Evolutionary conservation across 2,113 vertebrate species (phyloP), one percentile per base, ranked within the genome.

Genomic region (Amblyornis subalaris): DNA sequence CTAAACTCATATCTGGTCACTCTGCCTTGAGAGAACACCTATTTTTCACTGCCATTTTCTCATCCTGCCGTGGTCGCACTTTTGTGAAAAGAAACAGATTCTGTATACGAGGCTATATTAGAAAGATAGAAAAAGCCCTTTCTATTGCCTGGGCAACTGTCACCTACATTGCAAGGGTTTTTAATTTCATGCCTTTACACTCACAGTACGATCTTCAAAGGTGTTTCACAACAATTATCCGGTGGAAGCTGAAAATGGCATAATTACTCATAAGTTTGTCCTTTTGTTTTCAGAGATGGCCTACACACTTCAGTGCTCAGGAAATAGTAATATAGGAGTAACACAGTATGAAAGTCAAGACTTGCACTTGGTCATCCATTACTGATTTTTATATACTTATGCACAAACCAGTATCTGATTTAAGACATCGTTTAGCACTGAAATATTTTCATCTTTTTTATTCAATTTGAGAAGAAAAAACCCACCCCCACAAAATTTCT

Each of bases 71-170:
- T 62, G 29, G 17, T 3, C 66, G 44, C 35, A 83, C 44, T 88
- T 94, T 12, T 28, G 33, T 70, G 44, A 93, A 70, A 85, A 91
- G 38, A 82, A 92, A 72, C 7, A 85, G 53, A 67, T 62, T 85
- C 24, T 79, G 25, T 47, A 53, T 40, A 28, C 36, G 81, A 86
- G 61, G 33, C 20, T 81, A 7, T 54, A 31, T 17, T 66, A 73
- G 12, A 67, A 79, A 64, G 38, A 76, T 42, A 7, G 13, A 73
- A 88, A 54, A 91, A 82, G 9, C 7, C 26, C 26, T 76, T 78
- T 55, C 9, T 77, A 88, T 91, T 91, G 60, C 93, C 91, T 74
- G 88, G 87, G 88, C 55, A 95, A 94, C 74, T 62, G 67, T 67
- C 81, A 90, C 31, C 38, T 79, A n/a, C 26, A 33, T 83, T 88